phyloP scores from a whole-genome alignment of 2,888 invertebrate species.

The Choreutis nemorana region DNA sequence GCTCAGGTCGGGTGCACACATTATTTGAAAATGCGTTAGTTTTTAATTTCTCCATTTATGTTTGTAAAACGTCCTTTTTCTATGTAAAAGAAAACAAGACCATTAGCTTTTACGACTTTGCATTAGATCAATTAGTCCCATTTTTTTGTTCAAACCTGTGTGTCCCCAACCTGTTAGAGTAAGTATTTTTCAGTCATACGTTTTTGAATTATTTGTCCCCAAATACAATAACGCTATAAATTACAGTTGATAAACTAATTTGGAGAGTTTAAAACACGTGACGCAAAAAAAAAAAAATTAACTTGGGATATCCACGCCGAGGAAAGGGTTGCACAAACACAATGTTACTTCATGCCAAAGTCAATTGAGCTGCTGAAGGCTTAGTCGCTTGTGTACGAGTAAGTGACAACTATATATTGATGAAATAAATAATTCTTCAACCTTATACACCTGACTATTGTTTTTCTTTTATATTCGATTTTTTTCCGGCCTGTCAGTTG shows the following conservation, averaged over 20 bases:
- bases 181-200: too few relatives aligned
- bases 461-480: constrained; percentile 9
- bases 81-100: constrained; percentile 15
- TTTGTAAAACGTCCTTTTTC: constrained; percentile 16
- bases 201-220: too few relatives aligned
- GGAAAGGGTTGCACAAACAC: constrained; percentile 45
- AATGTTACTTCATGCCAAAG: constrained; percentile 62
- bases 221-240: not conserved
- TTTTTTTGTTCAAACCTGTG: too few relatives aligned
- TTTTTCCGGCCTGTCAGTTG: too few relatives aligned
- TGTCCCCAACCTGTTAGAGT: not conserved
- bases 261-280: not conserved
- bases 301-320: constrained; percentile 17
- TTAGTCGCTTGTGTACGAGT: constrained; percentile 61
- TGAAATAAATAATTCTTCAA: constrained; percentile 62
- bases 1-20: constrained; percentile 28
- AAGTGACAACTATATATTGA: constrained; percentile 61
- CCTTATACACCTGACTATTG: constrained; percentile 18
- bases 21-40: constrained; percentile 16
- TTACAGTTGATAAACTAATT: not conserved
- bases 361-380: constrained; percentile 64
- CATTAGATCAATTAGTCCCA: constrained; percentile 1
- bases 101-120: constrained; percentile 3
- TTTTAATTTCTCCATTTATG: constrained; percentile 23
- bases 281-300: not conserved